phyloP scores from a whole-genome alignment of 2,113 vertebrate species.

The Cercocebus atys region DNA sequence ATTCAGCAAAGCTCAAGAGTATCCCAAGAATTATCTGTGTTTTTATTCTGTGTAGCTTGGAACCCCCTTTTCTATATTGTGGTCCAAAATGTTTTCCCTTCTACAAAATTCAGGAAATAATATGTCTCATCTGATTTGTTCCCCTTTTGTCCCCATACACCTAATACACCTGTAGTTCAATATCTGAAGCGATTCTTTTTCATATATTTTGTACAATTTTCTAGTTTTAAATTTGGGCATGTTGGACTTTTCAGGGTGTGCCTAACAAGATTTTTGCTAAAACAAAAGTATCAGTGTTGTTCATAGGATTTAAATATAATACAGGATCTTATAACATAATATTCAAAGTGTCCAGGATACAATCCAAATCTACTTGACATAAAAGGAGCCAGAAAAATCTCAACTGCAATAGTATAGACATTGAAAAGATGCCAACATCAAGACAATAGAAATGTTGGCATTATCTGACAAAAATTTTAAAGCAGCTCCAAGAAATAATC shows the following conservation, averaged over 20 bases:
- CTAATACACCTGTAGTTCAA: neutral
- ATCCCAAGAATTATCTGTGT: fast-evolving
- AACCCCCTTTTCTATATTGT: neutral
- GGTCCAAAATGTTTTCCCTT: neutral
- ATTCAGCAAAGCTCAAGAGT: too few species aligned
- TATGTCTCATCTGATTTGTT: fast-evolving
- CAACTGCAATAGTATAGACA: neutral
- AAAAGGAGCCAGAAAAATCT: neutral
- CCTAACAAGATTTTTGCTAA: neutral
- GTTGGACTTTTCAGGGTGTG: neutral
- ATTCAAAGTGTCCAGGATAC: neutral
- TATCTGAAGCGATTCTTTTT: neutral
- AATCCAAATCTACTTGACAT: neutral
- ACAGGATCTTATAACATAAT: neutral
- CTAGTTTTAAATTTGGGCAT: neutral
- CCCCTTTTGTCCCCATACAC: neutral
- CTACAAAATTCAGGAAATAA: neutral
- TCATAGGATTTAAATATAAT: neutral
- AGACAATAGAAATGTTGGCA: too few species aligned
- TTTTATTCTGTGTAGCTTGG: too few species aligned
- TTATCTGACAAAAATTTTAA: neutral
- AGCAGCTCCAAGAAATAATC: neutral
- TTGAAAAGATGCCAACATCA: neutral
- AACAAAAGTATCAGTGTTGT: neutral
- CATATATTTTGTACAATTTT: neutral